Base-by-base conservation (phyloP, 2,797 vertebrate genomes). In the Simalia tracyae region DNA sequence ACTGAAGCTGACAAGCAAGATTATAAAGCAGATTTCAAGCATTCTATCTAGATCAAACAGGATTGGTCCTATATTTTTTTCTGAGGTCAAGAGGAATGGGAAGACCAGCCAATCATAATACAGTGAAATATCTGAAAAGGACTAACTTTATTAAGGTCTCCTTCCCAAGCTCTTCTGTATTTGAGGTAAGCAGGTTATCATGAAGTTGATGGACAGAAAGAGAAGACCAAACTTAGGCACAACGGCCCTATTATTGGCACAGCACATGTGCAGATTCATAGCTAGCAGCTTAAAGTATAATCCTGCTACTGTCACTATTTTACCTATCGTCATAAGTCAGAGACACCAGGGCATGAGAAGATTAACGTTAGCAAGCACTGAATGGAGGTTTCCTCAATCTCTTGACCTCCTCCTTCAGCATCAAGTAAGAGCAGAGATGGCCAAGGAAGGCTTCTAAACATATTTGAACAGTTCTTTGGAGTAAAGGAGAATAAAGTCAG, bases 321-420 rank as follows among this genome's bases (percentile, higher is more conserved):
- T 90, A 92, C 92, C 92, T 90, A 92, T 92, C 85, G 59, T 86
- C 89, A 90, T 87, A 92, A 89, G 66, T 92, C 92, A 92, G 92
- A 64, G 84, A 90, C 89, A 92, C 66, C 89, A 90, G 63, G 61
- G 66, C 59, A 92, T 66, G 84, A 90, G 46, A 90, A 92, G 92
- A 92, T 92, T 90, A 92, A 90, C 28, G 88, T 85, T 76, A 87
- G 66, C 61, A 92, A 90, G 88, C 57, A 26, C 5, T 87, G 89
- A 90, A 90, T 90, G 59, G 84, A 90, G 54, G 66, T 86, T 87
- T 81, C 84, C 42, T 68, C 84, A 90, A 85, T 90, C 92, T 92
- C 56, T 81, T 89, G 88, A 90, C 66, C 88, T 87, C 89, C 66
- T 84, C 84, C 63, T 90, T 90, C 15, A 76, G 57, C 46, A 90